Conservation (phyloP, 2,113 vertebrate genomes). For the Dicentrarchus labrax region DNA sequence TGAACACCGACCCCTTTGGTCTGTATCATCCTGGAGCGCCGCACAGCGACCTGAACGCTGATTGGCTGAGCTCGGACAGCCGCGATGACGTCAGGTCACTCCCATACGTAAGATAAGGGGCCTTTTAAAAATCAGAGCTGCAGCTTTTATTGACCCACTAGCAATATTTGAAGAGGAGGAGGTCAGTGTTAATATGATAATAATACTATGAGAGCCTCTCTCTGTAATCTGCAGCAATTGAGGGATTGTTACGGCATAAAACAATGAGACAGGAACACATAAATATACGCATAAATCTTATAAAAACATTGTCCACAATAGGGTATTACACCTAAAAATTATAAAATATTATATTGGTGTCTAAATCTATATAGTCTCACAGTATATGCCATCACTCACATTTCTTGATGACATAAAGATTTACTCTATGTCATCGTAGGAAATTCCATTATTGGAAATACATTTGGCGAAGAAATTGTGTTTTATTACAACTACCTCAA, state of each 20-base stretch:
- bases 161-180: not conserved
- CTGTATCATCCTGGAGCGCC: slow-evolving; percentile 33
- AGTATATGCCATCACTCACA: not conserved
- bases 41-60: not conserved
- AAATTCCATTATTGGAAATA: not conserved
- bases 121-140: not conserved
- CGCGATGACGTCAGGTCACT: slow-evolving; percentile 12
- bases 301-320: not conserved
- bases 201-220: not conserved
- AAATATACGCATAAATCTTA: not conserved
- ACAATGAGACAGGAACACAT: not conserved
- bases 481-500: not conserved
- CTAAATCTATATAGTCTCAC: not conserved
- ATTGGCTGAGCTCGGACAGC: slow-evolving; percentile 62
- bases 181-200: not conserved
- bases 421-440: not conserved
- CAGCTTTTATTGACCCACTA: not conserved
- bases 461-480: not conserved
- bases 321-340: not conserved
- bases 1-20: slow-evolving; percentile 21
- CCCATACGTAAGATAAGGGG: not conserved
- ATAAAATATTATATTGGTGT: not conserved
- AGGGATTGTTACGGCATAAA: not conserved
- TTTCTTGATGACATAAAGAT: not conserved
- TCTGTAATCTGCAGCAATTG: not conserved